Evolutionary conservation across 2,113 vertebrate species (phyloP).

Genomic region (Psammodynastes pulverulentus): DNA sequence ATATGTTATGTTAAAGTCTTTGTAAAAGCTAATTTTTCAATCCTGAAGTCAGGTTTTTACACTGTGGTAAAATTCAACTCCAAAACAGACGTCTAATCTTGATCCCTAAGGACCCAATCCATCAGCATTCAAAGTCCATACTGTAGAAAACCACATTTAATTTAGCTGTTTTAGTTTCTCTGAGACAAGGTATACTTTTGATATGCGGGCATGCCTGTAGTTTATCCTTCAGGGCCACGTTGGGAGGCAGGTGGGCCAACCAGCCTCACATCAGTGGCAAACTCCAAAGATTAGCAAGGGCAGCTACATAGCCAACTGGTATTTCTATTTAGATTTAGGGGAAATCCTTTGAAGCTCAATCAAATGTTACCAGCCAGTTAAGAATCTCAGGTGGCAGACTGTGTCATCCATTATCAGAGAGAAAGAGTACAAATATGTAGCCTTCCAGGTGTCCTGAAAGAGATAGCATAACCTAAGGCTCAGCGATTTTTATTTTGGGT

Average conservation of each 20-base stretch:
- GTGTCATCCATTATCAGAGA: not conserved
- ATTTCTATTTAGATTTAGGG: not conserved
- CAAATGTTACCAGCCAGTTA: not conserved
- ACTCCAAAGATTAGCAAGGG: not conserved
- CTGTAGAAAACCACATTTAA: not conserved
- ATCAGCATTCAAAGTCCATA: not conserved
- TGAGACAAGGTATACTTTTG: not conserved
- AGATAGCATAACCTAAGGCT: not conserved
- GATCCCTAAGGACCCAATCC: not conserved
- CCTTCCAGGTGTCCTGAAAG: not conserved
- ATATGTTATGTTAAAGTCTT: slow-evolving; percentile 49
- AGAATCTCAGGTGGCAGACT: not conserved
- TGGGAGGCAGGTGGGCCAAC: not conserved
- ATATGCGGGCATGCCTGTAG: not conserved
- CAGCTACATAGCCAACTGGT: not conserved
- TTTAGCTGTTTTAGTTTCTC: not conserved
- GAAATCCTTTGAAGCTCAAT: not conserved
- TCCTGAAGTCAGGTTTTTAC: slow-evolving; percentile 50
- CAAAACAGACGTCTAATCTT: not conserved
- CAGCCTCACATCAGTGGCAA: not conserved
- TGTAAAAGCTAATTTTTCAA: slow-evolving; percentile 14
- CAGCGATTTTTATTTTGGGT: not conserved
- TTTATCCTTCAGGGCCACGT: not conserved
- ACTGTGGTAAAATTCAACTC: not conserved
- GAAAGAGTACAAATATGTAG: not conserved